Base-by-base conservation (phyloP, 2,113 vertebrate species). In the Phalacrocorax pelagicus region DNA sequence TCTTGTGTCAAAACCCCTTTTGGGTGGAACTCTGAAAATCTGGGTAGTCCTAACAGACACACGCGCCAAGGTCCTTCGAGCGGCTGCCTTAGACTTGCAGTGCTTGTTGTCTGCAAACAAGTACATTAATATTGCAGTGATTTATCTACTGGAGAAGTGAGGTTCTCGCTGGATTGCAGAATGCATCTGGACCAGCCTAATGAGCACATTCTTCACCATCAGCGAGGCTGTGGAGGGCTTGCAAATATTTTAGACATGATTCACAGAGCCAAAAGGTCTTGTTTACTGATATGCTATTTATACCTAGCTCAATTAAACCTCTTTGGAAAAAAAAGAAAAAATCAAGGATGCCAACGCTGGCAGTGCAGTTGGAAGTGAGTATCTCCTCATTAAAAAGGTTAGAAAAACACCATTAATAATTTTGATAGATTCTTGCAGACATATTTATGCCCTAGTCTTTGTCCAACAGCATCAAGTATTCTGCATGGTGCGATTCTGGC, bases 211-310 rank as follows among this genome's bases (percentile, higher is more conserved):
- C 94, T 88, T 97, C 90, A 96, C 91, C 91, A 87, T 81, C 94
- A 95, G 44, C 88, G 85, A 92, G 91, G 58, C 92, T 94, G 89
- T 73, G 91, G 94, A 96, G 91, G 96, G 65, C 87, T 90, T 93
- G 81, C 89, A 95, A 17, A 97, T 97, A 94, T 86, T 97, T 98
- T 38, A 93, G 92, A 49, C 87, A 3, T 98, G 97, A 97, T 97
- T 97, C 97, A 96, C 70, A 66, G 80, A 94, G 86, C 91, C 95
- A 96, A 93, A 84, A 95, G 91, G 89, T 95, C 92, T 94, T 97
- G 95, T 97, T 98, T 97, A 95, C 95, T 95, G 96, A 95, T 96
- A 94, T 9, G 80, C 96, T 97, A 96, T 97, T 97, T 97, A 97
- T 97, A 97, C 94, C 92, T 89, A 87, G 57, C 81, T 89, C 93